These are phyloP conservation scores for Strix uralensis DNA, from an alignment of 2,113 vertebrate genomes.

Conservation along the genomic window DNA sequence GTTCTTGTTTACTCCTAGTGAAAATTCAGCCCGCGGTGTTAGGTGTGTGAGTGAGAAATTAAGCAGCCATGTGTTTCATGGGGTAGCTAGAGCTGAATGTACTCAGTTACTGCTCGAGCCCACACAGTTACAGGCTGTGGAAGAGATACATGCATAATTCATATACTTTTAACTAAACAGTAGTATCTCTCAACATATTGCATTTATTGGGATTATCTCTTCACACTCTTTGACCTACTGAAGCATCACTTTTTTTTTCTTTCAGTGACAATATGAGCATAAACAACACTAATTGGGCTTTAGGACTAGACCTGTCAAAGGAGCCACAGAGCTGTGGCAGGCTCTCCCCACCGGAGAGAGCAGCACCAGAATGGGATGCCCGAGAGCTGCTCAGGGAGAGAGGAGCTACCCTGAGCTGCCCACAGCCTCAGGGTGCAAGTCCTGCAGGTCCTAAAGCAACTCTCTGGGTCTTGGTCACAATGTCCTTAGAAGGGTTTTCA, in stretches of 20 bases:
- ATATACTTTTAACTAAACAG: conserved; percentile 23
- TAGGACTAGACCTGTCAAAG: neutral
- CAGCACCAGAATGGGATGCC: fast-evolving
- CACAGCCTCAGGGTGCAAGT: neutral
- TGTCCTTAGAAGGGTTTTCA: neutral
- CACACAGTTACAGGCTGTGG: neutral
- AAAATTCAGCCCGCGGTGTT: neutral
- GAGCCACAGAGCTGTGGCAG: neutral
- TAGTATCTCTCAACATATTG: neutral
- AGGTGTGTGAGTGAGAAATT: neutral
- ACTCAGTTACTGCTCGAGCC: neutral
- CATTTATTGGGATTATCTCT: conserved; percentile 1
- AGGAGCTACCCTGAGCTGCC: neutral
- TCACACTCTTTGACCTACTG: neutral
- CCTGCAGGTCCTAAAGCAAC: neutral
- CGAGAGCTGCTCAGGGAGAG: neutral
- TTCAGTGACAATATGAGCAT: neutral
- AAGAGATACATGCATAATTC: conserved; percentile 21
- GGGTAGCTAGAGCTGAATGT: neutral
- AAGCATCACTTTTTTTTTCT: neutral
- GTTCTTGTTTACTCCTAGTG: neutral
- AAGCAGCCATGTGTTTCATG: neutral
- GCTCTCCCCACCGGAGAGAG: neutral
- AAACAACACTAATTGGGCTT: neutral
- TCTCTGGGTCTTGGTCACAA: neutral